These are phyloP conservation scores for Gymnoscopelus microlampas DNA, from an alignment of 2,797 vertebrate species.

Conservation along the genomic window DNA sequence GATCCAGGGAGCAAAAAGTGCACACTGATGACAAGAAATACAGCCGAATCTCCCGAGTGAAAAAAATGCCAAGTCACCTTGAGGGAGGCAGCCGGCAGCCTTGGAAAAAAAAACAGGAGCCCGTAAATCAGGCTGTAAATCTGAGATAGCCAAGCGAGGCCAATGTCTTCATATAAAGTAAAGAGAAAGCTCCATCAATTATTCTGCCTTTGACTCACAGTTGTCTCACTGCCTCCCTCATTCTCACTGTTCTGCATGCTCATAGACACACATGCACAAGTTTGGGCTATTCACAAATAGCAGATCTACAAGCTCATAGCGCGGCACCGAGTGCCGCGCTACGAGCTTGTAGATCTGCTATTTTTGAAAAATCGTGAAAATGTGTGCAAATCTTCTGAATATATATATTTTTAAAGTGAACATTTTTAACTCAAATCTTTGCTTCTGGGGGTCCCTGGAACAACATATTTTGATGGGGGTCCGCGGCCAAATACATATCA, in stretches of 20 bases:
- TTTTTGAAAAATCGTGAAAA: no score
- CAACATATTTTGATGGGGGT: no score
- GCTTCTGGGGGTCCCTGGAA: no score
- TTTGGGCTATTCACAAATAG: no score
- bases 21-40: constrained; percentile 13
- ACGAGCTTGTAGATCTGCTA: no score
- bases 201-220: constrained; percentile 6
- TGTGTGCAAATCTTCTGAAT: no score
- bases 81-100: constrained; percentile 19
- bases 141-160: constrained; percentile 37
- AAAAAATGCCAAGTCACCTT: constrained; percentile 46
- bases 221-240: background rate
- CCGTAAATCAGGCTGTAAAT: constrained; percentile 57
- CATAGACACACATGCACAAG: constrained; percentile 24
- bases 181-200: constrained; percentile 16
- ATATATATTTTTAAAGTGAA: no score
- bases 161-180: constrained; percentile 35
- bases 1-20: constrained; percentile 1
- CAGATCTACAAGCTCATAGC: no score
- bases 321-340: no score
- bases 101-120: constrained; percentile 44
- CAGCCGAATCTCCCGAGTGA: constrained; percentile 5
- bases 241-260: background rate
- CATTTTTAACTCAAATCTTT: no score
- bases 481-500: no score